Conservation (phyloP, 2,113 vertebrate genomes). For the Vimba vimba region DNA sequence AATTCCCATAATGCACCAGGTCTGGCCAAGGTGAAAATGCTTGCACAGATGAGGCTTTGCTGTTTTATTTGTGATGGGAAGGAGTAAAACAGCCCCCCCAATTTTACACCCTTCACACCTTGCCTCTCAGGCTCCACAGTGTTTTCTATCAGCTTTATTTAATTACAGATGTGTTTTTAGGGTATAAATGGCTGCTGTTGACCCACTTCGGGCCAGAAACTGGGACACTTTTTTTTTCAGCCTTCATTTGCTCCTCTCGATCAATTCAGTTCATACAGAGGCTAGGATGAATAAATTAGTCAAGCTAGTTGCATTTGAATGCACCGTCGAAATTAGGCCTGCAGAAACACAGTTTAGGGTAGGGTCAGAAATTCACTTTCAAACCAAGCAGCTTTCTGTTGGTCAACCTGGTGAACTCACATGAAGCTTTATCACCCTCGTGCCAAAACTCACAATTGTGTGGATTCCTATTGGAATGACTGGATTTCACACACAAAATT, state of each 20-base stretch:
- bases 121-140: neutral
- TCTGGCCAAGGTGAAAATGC: conserved; percentile 54
- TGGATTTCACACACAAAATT: too few species aligned
- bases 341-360: conserved; percentile 11
- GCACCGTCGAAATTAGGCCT: conserved; percentile 50
- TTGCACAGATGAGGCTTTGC: conserved; percentile 68
- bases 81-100: conserved; percentile 63
- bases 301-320: conserved; percentile 23
- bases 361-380: too few species aligned
- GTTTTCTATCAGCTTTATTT: conserved; percentile 51
- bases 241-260: conserved; percentile 64
- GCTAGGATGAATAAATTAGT: conserved; percentile 63
- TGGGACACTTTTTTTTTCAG: conserved; percentile 62
- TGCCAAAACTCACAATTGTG: too few species aligned
- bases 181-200: conserved; percentile 66
- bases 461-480: too few species aligned
- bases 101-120: neutral
- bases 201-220: conserved; percentile 75
- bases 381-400: too few species aligned
- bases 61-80: conserved; percentile 34
- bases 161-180: conserved; percentile 71
- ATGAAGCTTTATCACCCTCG: too few species aligned
- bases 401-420: too few species aligned
- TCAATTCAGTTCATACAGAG: conserved; percentile 69
- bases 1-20: conserved; percentile 60